Evolutionary conservation across 64 coral and sea anemone species (phyloP), one percentile per base, ranked within the genome.

Genomic region (Actinia tenebrosa): DNA sequence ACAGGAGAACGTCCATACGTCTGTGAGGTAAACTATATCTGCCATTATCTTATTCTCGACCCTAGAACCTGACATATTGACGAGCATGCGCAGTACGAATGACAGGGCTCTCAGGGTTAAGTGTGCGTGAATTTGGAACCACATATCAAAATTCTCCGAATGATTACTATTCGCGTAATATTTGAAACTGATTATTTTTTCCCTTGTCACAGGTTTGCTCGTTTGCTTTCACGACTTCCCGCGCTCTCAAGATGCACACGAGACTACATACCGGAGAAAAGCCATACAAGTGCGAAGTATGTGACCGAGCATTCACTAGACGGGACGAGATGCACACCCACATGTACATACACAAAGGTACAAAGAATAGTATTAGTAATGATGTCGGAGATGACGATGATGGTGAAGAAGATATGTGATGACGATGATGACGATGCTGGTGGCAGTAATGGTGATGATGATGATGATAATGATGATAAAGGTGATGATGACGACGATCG

Each of bases 301-400:
- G 95, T 53, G 89, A 87, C 14, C 92, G 92, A 50, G 95, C 92
- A 4, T 98, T 98, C 80, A 94, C 95, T 3, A 86, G 95, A 53
- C 87, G 92, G 18, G 95, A 98, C 71, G 95, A 98, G 80, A 91
- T 98, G 87, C 95, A 98, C 47, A 98, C 95, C 13, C 95, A 98
- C 44, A 98, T 92, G 87, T 98, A 94, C 58, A 94, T 98, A 44
- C 95, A 98, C 85, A 98, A 94, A 87, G 95, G 95, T 98, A 86
- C 69, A 30, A 42, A 30, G n/a, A 14, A 75, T 75, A 42, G 25
- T 30, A 72, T 22, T 23, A n/a, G 7, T 23, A 20, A 82, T 82
- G 80, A 82, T 4, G 79, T 8, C 45, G 79, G 8, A 46, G 4
- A 52, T 82, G 18, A 53, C 1, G 80, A 15, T 10, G 44, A 50